Evolutionary conservation across 1,140 invertebrate genomes (phyloP), one percentile per base, ranked within the genome.

Genomic region (Trachymyrmex cornetzi): DNA sequence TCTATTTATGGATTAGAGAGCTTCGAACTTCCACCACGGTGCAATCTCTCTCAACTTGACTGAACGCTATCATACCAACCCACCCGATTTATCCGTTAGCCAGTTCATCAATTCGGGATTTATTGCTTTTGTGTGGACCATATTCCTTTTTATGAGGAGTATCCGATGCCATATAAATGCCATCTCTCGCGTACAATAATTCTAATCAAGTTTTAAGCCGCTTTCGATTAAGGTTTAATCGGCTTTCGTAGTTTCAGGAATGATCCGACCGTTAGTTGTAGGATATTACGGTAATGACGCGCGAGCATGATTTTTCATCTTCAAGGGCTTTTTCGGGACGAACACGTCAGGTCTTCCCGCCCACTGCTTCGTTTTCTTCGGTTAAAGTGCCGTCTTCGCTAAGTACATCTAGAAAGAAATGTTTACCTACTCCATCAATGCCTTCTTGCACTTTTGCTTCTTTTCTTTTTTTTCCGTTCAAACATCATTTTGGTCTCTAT

Each of bases 1-100:
- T 84, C 80, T 84, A 84, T 84, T 84, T 84, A n/a, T 27, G 38
- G 67, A 71, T 81, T 81, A 57, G 50, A 57, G 50, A 44, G 34
- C 50, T 61, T 50, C 38, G 38, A 55, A 38, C 44, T 19, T 71
- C 34, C 16, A 19, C 34, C 57, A 16, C 1, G n/a, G 3, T 50
- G 34, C 24, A 14, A 27, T 61, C 69, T 63, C 12, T 19, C 38
- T 19, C 6, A 12, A 24, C 22, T 38, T 34, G 24, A 24, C 38
- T 14, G 24, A 12, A 34, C 24, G 11, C 22, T 61, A 50, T 63
- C 67, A 38, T 48, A n/a, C 2, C 12, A 22, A 48, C 38, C 22
- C 38, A 48, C 38, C 22, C 38, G 69, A 63, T 48, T 72, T 69
- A 48, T 34, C 38, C 55, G 80, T 3, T 44, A 81, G 64, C 34